A percentile compares a stretch with the other conserved stretches of the same genome.
These are phyloP conservation scores for Troilus luridus DNA, from an alignment of 2,888 invertebrate species.

Conservation along the genomic window DNA sequence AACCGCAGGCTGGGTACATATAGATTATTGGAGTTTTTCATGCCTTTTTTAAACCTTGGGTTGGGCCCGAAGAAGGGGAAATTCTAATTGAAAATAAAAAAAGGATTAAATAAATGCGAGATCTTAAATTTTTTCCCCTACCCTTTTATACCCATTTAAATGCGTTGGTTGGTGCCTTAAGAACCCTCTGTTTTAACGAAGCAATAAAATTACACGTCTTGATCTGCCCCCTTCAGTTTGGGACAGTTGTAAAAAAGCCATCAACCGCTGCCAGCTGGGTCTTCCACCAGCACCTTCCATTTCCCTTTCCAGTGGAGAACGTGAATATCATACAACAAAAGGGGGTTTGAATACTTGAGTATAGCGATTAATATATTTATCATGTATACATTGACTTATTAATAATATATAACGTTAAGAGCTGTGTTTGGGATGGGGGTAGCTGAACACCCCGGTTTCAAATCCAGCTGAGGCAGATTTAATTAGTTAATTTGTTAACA, in stretches of 20 bases:
- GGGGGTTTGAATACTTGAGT: background rate
- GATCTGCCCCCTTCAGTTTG: conserved; percentile 23
- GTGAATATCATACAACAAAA: background rate
- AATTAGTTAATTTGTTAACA: too few relatives aligned
- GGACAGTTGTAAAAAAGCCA: conserved; percentile 34
- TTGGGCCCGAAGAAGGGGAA: background rate
- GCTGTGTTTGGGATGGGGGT: too few relatives aligned
- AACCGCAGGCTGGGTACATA: background rate
- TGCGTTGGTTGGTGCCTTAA: conserved; percentile 14
- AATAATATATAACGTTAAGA: too few relatives aligned
- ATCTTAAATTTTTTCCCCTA: background rate
- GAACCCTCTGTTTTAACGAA: conserved; percentile 13
- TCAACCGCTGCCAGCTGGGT: background rate
- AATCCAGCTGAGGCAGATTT: too few relatives aligned
- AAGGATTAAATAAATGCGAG: conserved; percentile 21
- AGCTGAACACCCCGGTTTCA: too few relatives aligned
- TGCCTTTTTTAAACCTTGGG: background rate
- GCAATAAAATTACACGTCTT: conserved; percentile 45
- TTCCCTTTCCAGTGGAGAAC: background rate
- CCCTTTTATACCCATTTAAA: conserved; percentile 38
- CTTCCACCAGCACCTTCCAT: background rate
- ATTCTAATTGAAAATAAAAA: conserved; percentile 20
- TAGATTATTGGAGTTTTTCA: conserved; percentile 10
- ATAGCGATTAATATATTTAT: background rate
- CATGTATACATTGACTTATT: too few relatives aligned